These are phyloP conservation scores for Rotaria magnacalcarata DNA, from an alignment of 2,888 invertebrate species.

Conservation along the genomic window DNA sequence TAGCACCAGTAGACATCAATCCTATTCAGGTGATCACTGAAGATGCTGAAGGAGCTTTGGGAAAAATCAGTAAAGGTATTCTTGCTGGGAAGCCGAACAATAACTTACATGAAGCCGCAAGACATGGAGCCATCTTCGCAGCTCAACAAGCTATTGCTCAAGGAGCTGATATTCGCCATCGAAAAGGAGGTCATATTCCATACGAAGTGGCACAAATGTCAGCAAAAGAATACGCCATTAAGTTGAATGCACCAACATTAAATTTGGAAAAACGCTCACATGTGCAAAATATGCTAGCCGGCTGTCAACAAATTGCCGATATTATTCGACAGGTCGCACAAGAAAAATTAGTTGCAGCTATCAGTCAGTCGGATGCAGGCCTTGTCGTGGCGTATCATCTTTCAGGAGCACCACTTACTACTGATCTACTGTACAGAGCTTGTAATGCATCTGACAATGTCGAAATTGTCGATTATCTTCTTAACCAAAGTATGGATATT, in stretches of 20 bases:
- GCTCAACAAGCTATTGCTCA: background rate
- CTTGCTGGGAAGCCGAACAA: background rate
- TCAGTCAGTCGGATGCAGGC: background rate
- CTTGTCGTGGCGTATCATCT: background rate
- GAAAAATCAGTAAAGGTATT: background rate
- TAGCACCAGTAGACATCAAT: background rate
- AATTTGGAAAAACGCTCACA: no score
- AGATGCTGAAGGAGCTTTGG: background rate
- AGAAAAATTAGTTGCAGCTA: background rate
- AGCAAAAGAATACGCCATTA: no score
- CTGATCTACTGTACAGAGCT: background rate
- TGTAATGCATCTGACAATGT: background rate
- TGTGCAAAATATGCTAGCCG: no score
- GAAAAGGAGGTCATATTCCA: background rate
- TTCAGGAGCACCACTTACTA: background rate
- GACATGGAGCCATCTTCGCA: background rate
- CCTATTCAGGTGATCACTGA: background rate
- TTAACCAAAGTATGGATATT: background rate
- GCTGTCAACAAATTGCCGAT: background rate
- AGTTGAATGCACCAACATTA: no score
- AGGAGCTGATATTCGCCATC: constrained; percentile 27
- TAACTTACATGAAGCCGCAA: background rate
- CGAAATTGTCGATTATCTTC: background rate
- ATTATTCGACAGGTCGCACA: background rate
- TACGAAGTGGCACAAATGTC: background rate